Evolutionary conservation across 2,888 invertebrate genomes (phyloP), one percentile per base, ranked within the genome.

Genomic region (Operophtera brumata): DNA sequence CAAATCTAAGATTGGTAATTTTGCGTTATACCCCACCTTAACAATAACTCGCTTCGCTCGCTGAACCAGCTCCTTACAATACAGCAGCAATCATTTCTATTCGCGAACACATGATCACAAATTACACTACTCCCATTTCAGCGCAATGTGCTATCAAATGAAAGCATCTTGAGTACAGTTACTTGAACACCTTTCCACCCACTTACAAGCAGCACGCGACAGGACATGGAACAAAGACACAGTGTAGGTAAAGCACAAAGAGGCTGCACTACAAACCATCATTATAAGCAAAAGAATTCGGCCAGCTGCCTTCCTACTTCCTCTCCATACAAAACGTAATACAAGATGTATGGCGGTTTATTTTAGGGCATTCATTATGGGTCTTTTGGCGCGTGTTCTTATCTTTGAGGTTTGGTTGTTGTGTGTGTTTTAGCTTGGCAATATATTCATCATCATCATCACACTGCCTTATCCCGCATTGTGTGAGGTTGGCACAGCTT

Each of bases 241-340:
- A 40, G 45, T 39, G 40, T 39, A 39, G 32, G 47, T 42, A 39
- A 39, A 55, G 10, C 36, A 54, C 55, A 55, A 56, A 40, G 44
- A 76, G 70, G 73, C 75, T 84, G 85, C 82, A 85, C 84, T 85
- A 79, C 82, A 84, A 81, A 81, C 87, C 87, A 87, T 88, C 87
- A 89, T 89, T 88, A 88, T 69, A 71, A 80, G 81, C 81, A 82
- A 82, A 85, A 82, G 82, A 84, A 84, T 82, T 79, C 77, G 77
- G 65, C 77, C 89, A 88, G 89, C 89, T 88, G 88, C 84, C 85
- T 83, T 81, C 87, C 87, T 78, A 88, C 88, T 89, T 90, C 89
- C 89, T 89, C 69, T 77, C 54, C 73, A 75, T 83, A 85, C 87
- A 89, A 88, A 84, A 70, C 77, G 89, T 86, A 90, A 90, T 80